Percentiles rank a stretch among this genome's conserved stretches.
Conservation (phyloP, 2,888 invertebrate species). For the Halocaridina rubra region DNA sequence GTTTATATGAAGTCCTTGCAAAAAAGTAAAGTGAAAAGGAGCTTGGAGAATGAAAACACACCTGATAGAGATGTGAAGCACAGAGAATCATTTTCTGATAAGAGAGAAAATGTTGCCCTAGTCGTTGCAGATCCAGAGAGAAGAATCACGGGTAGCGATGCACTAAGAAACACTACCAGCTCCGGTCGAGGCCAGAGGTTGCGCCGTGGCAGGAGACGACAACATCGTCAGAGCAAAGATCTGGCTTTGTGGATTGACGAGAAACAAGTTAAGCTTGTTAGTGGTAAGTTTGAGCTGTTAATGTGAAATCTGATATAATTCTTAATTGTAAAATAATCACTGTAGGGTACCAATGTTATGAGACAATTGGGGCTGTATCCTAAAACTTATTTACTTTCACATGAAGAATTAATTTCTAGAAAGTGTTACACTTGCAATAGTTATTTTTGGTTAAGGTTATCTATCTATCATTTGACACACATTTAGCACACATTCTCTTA, state of each 20-base stretch:
- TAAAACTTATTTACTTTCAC: no score
- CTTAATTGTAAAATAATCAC: no score
- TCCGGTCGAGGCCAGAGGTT: neutral
- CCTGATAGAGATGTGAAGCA: no score
- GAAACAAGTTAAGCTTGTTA: slow-evolving; percentile 90
- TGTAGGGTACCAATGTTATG: no score
- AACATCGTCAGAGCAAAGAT: slow-evolving; percentile 56
- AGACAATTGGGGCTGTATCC: no score
- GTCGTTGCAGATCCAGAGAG: neutral
- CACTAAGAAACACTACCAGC: neutral
- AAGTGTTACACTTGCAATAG: neutral
- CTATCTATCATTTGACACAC: neutral
- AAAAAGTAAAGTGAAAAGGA: no score
- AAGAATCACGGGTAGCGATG: neutral
- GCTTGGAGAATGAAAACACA: no score
- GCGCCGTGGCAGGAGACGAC: slow-evolving; percentile 3
- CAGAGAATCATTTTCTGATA: neutral
- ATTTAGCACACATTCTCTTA: neutral
- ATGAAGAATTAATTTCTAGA: no score
- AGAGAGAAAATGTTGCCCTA: neutral
- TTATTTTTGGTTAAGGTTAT: neutral
- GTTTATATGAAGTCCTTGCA: no score
- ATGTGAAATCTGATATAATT: no score
- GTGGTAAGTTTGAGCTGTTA: slow-evolving; percentile 76
- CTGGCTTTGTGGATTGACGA: slow-evolving; percentile 84